Base-by-base conservation (phyloP, 2,113 vertebrate species). In the Pristiophorus japonicus region DNA sequence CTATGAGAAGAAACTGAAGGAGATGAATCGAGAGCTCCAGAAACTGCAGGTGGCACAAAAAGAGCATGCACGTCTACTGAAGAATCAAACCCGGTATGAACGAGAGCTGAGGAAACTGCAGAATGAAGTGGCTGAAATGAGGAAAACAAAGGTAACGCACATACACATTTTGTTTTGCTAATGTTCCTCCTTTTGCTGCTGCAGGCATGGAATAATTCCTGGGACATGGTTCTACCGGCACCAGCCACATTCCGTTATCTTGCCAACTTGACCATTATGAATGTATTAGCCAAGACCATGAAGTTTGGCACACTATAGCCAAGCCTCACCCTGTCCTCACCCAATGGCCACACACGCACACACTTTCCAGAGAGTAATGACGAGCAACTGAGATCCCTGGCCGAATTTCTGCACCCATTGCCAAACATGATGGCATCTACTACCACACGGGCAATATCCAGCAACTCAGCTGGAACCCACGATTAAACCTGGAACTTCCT, bases 41-140 rank as follows among this genome's bases (percentile, higher is more conserved):
- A 99, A 99, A 97, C 98, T 99, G 0, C 99, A 99, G 96, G 97
- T 98, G 0, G 99, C 99, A 0, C 99, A 99, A 97, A 99, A 99
- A 96, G 99, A 99, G 96, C 99, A 99, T 0, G 98, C 98, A 0
- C 98, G 99, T 10, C 98, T 99, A 94, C 98, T 99, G 95, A 99
- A 99, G 97, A 99, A 99, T 98, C 99, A 99, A 97, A 97, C 98
- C 0, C 98, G 98, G 96, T 99, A 99, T 0, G 99, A 99, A 96
- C 97, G 98, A 30, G 99, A 99, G 96, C 98, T 99, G 96, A 98
- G 98, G 96, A 99, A 99, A 96, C 97, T 99, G 85, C 99, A 99
- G 97, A 96, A 96, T 0, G 99, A 99, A 96, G 98, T 99, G 96
- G 98, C 98, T 0, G 99, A 99, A 85, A 99, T 99, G 99, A 99